phyloP scores from a whole-genome alignment of 2,797 vertebrate genomes.

The Phataginus tetradactyla region DNA sequence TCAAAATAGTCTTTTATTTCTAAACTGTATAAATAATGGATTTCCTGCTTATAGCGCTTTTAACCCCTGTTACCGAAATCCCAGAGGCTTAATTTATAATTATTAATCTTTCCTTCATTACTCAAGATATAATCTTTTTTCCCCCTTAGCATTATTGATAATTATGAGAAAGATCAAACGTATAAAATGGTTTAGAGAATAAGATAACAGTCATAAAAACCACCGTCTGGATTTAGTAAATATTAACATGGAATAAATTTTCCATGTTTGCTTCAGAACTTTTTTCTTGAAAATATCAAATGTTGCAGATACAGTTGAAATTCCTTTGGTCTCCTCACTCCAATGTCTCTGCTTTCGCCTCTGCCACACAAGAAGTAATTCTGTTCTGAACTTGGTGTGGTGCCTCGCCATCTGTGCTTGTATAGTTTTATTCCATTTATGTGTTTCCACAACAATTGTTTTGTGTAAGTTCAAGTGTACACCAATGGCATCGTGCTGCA shows the following conservation, averaged over 20 bases:
- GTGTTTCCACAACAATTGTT: background rate
- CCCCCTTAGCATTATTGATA: conserved; percentile 49
- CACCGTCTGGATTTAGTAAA: conserved; percentile 59
- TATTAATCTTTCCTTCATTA: conserved; percentile 57
- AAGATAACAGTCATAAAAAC: conserved; percentile 51
- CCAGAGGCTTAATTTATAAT: conserved; percentile 36
- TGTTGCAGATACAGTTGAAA: background rate
- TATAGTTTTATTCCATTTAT: background rate
- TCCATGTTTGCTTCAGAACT: conserved; percentile 40
- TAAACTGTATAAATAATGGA: conserved; percentile 57
- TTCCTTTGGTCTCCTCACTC: background rate
- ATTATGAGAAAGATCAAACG: conserved; percentile 56
- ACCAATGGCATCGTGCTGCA: background rate
- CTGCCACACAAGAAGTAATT: background rate
- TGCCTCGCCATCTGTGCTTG: background rate
- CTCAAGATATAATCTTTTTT: background rate
- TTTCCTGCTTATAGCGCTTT: conserved; percentile 17
- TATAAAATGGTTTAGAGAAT: conserved; percentile 48
- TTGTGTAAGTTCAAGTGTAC: background rate
- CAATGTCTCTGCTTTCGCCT: background rate
- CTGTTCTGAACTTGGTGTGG: background rate
- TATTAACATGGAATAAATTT: conserved; percentile 41
- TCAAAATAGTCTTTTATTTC: conserved; percentile 54
- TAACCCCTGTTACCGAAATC: conserved; percentile 21
- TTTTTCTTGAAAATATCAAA: conserved; percentile 40